These are phyloP conservation scores for Entelurus aequoreus DNA, from an alignment of 2,113 vertebrate species.

Conservation along the genomic window DNA sequence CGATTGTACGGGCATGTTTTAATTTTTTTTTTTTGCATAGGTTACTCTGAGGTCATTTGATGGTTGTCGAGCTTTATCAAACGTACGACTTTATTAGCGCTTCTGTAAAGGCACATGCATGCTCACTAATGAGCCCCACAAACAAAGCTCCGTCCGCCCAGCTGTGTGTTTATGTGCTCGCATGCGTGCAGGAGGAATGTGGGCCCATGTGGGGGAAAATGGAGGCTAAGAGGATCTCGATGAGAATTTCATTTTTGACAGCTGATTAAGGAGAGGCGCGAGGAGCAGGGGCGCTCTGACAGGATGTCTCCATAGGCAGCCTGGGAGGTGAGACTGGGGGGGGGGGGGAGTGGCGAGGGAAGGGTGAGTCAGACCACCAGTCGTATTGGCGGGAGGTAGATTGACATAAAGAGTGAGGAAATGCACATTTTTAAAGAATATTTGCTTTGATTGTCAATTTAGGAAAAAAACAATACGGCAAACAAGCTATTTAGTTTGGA, in stretches of 20 bases:
- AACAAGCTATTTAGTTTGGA: slow-evolving; percentile 5
- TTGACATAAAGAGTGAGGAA: slow-evolving; percentile 17
- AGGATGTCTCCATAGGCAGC: slow-evolving; percentile 48
- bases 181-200: slow-evolving; percentile 3
- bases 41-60: no score
- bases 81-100: no score
- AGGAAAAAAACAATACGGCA: not conserved
- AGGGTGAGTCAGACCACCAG: slow-evolving; percentile 12
- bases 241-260: slow-evolving; percentile 60
- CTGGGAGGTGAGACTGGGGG: slow-evolving; percentile 44
- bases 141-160: not conserved
- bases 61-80: no score
- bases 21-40: no score
- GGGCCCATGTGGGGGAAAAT: slow-evolving; percentile 17
- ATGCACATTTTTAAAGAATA: not conserved
- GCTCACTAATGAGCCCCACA: no score
- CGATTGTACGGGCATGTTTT: no score
- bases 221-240: slow-evolving; percentile 23
- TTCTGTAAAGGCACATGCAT: no score
- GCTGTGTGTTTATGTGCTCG: not conserved
- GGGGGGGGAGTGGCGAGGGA: slow-evolving; percentile 7
- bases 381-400: slow-evolving; percentile 16
- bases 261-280: slow-evolving; percentile 62
- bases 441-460: slow-evolving; percentile 11
- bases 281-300: slow-evolving; percentile 52